phyloP scores from a whole-genome alignment of 2,113 vertebrate genomes.

The Corynorhinus townsendii region DNA sequence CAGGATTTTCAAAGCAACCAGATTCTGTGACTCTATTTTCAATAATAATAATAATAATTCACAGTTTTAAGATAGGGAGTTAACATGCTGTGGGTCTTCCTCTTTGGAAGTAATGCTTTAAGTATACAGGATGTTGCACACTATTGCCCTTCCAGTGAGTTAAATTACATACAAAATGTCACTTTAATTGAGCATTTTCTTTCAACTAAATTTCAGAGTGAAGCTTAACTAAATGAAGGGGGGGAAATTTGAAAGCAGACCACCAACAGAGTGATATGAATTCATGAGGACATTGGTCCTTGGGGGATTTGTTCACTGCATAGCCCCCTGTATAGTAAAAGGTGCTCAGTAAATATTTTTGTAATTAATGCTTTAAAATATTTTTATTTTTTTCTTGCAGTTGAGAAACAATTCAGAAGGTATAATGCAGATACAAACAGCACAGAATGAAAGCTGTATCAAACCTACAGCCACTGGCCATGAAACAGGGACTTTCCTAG shows the following conservation, averaged over 20 bases:
- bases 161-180: neutral
- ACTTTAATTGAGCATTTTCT: neutral
- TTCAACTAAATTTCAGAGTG: neutral
- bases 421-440: neutral
- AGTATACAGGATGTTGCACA: neutral
- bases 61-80: neutral
- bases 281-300: too few relatives aligned
- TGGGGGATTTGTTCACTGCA: neutral
- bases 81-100: neutral
- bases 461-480: neutral
- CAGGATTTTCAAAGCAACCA: slow-evolving; percentile 63
- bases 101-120: neutral
- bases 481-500: neutral
- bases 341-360: neutral
- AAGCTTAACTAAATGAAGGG: neutral
- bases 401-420: neutral
- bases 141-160: neutral
- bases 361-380: neutral
- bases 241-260: neutral
- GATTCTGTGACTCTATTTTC: slow-evolving; percentile 38
- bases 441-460: neutral
- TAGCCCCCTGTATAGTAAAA: neutral
- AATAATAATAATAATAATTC: neutral
- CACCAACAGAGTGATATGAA: neutral
- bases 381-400: neutral